Percentiles rank a stretch among this genome's conserved stretches.
These are phyloP conservation scores for Antedon mediterranea DNA, from an alignment of 53 echinoderm and acorn worm species.

Conservation along the genomic window DNA sequence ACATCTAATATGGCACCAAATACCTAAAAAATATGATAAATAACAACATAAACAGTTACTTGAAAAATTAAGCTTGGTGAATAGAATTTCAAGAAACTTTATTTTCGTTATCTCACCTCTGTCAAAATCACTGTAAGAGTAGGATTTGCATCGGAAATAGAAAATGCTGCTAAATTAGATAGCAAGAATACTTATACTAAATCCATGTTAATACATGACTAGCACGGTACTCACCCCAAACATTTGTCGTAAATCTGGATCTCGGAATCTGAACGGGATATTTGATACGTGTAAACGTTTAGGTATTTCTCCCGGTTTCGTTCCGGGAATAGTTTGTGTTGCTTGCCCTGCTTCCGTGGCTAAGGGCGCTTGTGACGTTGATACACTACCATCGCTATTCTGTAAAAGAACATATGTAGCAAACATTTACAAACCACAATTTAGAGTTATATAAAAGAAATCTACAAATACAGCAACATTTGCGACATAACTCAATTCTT, in stretches of 20 bases:
- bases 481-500: no score
- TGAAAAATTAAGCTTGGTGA: no score
- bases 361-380: conserved; percentile 44
- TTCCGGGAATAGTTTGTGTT: conserved; percentile 24
- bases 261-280: conserved; percentile 99
- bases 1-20: conserved; percentile 98
- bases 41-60: no score
- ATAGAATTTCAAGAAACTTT: no score
- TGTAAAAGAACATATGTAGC: background rate
- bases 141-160: background rate
- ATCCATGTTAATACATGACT: background rate
- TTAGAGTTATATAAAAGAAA: no score
- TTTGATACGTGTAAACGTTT: conserved; percentile 99
- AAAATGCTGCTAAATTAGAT: background rate
- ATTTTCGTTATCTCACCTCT: background rate
- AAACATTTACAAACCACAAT: no score
- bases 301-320: conserved; percentile 92
- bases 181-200: background rate
- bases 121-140: background rate
- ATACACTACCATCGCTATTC: conserved; percentile 1
- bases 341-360: conserved; percentile 36
- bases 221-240: conserved; percentile 65
- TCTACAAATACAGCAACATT: no score
- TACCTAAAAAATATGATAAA: conserved; percentile 59
- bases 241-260: conserved; percentile 93